Evolutionary conservation across 2,888 invertebrate species (phyloP), one percentile per base, ranked within the genome.

Genomic region (Acronicta aceris): DNA sequence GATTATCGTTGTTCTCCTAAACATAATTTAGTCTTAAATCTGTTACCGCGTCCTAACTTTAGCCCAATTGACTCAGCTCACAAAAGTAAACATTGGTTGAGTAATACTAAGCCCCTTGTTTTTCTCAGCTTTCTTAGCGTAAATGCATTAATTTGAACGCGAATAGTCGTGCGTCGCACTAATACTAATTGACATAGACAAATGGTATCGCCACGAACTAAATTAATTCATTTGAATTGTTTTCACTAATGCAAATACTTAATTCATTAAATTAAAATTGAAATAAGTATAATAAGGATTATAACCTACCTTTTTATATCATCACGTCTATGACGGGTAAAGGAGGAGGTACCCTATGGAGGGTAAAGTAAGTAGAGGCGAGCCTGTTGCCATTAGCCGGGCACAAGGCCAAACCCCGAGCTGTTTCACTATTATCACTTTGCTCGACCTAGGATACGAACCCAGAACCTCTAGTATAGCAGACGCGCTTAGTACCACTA

Each of bases 121-220:
- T 84, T 81, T 83, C 76, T 55, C 78, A 74, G 79, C 80, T 84
- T 86, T 83, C 82, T 84, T 81, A 84, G 81, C 71, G 79, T 70
- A 75, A 73, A 74, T 77, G 79, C 77, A 85, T 85, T 86, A 86
- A 87, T 86, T 89, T 83, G 76, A 83, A 79, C 81, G 81, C 75
- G 82, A 81, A 78, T 83, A 81, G 78, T 85, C 83, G 81, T 81
- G 83, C 78, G 74, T 77, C 79, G 79, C 59, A 65, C 79, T 87
- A 85, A 83, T 85, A 78, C 86, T 90, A 90, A 90, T 90, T 89
- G 90, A 89, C 89, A 80, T 79, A 87, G 88, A 90, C 85, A 87
- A 83, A 90, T 89, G 86, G 79, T 79, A 71, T 65, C 72, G 78
- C 74, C 66, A 71, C 67, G 55, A 71, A 62, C 61, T 64, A 59